Base-by-base conservation (phyloP, 1,140 invertebrate genomes). In the Formica selysi region DNA sequence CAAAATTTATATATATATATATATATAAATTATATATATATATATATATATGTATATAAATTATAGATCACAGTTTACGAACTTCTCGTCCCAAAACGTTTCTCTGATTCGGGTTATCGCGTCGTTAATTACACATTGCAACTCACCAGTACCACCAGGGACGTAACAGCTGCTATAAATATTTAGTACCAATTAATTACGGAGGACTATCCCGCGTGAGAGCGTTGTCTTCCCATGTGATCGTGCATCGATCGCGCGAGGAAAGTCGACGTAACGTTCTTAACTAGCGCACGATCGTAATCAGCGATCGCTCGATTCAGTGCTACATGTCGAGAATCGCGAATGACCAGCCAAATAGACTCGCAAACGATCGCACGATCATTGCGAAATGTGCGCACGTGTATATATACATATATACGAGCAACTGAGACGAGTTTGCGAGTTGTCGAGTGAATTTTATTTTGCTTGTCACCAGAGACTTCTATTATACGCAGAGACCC, bases 281-380 rank as follows among this genome's bases (percentile, higher is more conserved):
- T 71, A 80, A 57, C 78, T 36, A 41, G 48, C 78, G 36, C 48
- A 67, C 61, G 76, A 80, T 80, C 65, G 65, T 71, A 80, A 80
- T 80, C 78, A 71, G 19, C 22, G 78, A 80, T 80, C 70, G 29
- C 65, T 71, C 65, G 78, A 80, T 80, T 80, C 78, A 54, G 32
- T 22, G 48, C 78, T 80, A 80, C 78, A 67, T 57, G 78, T 51
- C 65, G 19, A 41, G 78, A 80, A 80, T 80, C 65, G n/a, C 48
- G 48, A 80, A 57, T 48, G 44, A 51, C 22, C 65, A 29, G 65
- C 78, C 65, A 57, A 80, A 57, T 80, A 44, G 78, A 71, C 48
- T 16, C 36, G 78, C 64, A 22, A 16, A 48, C 29, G 41, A 79
- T 79, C 76, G 44, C 76, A 38, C 57, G 57, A 65, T 65, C 76